Evolutionary conservation across 2,797 vertebrate species (phyloP).

Genomic region (Epinephelus malabaricus): DNA sequence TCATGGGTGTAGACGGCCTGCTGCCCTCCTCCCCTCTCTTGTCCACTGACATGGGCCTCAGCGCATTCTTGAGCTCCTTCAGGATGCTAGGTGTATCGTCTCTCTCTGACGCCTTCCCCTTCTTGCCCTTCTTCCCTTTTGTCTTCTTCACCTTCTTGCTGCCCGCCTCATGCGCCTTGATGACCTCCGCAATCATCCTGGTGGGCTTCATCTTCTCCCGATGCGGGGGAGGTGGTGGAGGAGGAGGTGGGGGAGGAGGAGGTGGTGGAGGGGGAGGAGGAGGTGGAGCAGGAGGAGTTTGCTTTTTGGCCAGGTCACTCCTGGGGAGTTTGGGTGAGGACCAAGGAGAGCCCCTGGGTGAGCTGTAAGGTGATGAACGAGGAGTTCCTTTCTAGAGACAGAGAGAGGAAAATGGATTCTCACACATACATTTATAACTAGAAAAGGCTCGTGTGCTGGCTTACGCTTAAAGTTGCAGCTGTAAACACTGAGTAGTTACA

Average conservation of each 20-base stretch:
- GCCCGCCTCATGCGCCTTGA: constrained; percentile 91
- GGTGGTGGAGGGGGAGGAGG: constrained; percentile 82
- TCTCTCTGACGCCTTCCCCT: constrained; percentile 85
- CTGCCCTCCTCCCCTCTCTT: constrained; percentile 89
- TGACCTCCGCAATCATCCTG: constrained; percentile 95
- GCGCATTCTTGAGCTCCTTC: constrained; percentile 94
- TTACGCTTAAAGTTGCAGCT: neutral
- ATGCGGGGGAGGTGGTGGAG: constrained; percentile 48
- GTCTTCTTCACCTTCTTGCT: constrained; percentile 83
- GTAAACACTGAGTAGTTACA: neutral
- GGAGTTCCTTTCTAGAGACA: constrained; percentile 86
- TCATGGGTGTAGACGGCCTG: constrained; percentile 92
- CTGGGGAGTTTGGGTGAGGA: constrained; percentile 91
- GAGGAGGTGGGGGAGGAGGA: constrained; percentile 72
- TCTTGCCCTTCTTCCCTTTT: constrained; percentile 89
- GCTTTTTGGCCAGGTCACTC: constrained; percentile 78
- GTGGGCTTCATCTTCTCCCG: constrained; percentile 89
- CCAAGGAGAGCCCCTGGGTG: constrained; percentile 92
- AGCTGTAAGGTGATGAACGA: constrained; percentile 89
- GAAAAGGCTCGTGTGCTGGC: neutral
- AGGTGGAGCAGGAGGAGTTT: constrained; percentile 80
- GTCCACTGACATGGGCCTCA: constrained; percentile 89
- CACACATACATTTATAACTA: neutral
- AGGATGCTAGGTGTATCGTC: constrained; percentile 88
- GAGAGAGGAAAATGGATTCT: neutral